A percentile compares a stretch with the other conserved stretches of the same genome.
These are phyloP conservation scores for Silvanus unidentatus DNA, from an alignment of 2,888 invertebrate genomes.

Conservation along the genomic window DNA sequence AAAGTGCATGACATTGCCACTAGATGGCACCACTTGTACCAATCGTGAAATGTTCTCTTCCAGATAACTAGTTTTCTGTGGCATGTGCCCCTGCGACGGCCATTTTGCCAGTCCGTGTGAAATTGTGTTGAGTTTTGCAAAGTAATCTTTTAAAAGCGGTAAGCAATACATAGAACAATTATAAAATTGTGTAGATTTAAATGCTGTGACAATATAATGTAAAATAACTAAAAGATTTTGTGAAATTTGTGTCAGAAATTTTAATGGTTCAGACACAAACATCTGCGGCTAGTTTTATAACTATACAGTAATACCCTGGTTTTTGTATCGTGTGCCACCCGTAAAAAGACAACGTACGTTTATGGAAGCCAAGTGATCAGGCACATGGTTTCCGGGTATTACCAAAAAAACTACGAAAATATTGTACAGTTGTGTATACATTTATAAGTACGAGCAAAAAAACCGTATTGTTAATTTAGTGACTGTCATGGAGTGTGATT, in stretches of 20 bases:
- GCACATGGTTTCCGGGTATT: constrained; percentile 51
- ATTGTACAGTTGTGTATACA: constrained; percentile 21
- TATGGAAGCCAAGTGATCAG: constrained; percentile 44
- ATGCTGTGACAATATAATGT: constrained; percentile 22
- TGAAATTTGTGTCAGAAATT: constrained; percentile 25
- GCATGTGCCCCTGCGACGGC: constrained; percentile 64
- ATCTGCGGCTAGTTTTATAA: constrained; percentile 31
- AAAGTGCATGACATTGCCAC: not conserved
- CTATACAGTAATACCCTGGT: not conserved
- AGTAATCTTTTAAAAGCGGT: constrained; percentile 56
- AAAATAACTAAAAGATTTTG: constrained; percentile 23
- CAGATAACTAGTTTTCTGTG: constrained; percentile 53
- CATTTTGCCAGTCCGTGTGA: constrained; percentile 64
- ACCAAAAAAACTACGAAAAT: constrained; percentile 14
- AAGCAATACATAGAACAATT: constrained; percentile 39
- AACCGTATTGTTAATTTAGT: no score
- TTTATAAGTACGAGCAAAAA: not conserved
- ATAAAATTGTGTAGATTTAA: constrained; percentile 30
- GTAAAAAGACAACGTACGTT: constrained; percentile 37
- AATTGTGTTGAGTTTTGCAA: constrained; percentile 57
- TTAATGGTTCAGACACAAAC: constrained; percentile 22
- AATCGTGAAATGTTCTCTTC: constrained; percentile 37
- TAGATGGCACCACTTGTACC: constrained; percentile 31
- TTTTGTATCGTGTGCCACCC: constrained; percentile 37
- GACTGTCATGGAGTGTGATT: no score